Evolutionary conservation across 2,888 invertebrate genomes (phyloP).

Genomic region (Agrotis ipsilon): DNA sequence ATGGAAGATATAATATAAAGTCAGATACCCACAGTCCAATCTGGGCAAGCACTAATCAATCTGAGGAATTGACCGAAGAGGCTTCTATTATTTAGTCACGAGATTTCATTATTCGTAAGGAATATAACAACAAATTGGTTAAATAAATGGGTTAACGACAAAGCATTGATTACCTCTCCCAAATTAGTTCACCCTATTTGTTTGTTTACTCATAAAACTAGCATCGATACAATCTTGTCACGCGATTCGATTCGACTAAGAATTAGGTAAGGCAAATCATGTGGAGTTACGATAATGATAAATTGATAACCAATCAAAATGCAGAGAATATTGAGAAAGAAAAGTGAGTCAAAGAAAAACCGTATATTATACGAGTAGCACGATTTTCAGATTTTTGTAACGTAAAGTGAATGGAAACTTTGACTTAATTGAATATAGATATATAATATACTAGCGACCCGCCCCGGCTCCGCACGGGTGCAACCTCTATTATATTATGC

Average conservation of each 20-base stretch:
- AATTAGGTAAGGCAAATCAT: constrained; percentile 36
- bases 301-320: background rate
- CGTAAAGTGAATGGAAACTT: too few relatives aligned
- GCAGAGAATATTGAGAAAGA: background rate
- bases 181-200: constrained; percentile 37
- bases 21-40: too few relatives aligned
- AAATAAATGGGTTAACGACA: constrained; percentile 23
- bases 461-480: too few relatives aligned
- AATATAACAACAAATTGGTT: background rate
- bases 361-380: too few relatives aligned
- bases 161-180: constrained; percentile 17
- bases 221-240: constrained; percentile 65
- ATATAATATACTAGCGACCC: too few relatives aligned
- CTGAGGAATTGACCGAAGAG: too few relatives aligned
- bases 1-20: too few relatives aligned
- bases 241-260: constrained; percentile 59
- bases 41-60: too few relatives aligned
- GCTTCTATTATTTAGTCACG: too few relatives aligned
- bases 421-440: too few relatives aligned
- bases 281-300: constrained; percentile 1
- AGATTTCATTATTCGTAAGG: background rate
- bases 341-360: background rate
- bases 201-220: constrained; percentile 61
- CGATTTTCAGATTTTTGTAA: too few relatives aligned
- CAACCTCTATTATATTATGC: too few relatives aligned